Evolutionary conservation across 2,888 invertebrate species (phyloP).

Genomic region (Epistrophella euchroma): DNA sequence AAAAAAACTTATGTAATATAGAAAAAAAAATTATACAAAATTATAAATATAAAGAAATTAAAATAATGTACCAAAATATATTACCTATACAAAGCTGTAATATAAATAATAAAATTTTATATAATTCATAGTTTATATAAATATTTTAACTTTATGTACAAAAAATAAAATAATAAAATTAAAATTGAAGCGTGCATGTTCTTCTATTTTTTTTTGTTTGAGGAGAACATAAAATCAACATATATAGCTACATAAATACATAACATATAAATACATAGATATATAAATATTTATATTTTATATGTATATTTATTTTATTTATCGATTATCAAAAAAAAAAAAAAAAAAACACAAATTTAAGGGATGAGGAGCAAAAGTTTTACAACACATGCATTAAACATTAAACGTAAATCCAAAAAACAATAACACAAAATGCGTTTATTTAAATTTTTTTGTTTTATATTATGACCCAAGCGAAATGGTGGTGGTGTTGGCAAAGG

Average conservation of each 20-base stretch:
- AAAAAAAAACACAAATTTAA: too few relatives aligned
- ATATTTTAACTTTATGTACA: constrained; percentile 33
- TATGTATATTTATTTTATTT: constrained; percentile 55
- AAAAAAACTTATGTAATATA: constrained; percentile 23
- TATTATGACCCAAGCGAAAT: constrained; percentile 48
- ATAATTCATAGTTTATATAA: background rate
- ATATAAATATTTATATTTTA: constrained; percentile 68
- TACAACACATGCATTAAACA: constrained; percentile 67
- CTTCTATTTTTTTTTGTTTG: constrained; percentile 22
- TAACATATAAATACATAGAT: constrained; percentile 70
- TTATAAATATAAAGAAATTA: constrained; percentile 6
- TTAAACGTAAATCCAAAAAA: constrained; percentile 72
- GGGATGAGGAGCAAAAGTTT: constrained; percentile 58
- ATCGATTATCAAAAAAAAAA: constrained; percentile 61
- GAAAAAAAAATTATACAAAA: constrained; percentile 31
- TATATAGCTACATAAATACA: constrained; percentile 74
- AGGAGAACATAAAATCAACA: constrained; percentile 74
- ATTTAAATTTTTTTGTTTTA: constrained; percentile 40
- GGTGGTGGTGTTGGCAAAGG: constrained; percentile 13
- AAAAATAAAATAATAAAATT: constrained; percentile 17
- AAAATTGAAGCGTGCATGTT: constrained; percentile 53
- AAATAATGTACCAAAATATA: constrained; percentile 37
- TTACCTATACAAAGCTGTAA: constrained; percentile 55
- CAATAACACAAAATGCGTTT: constrained; percentile 73
- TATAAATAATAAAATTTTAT: constrained; percentile 24